Evolutionary conservation across 2,888 invertebrate genomes (phyloP), one percentile per base, ranked within the genome.

Genomic region (Cremastinae sp.): DNA sequence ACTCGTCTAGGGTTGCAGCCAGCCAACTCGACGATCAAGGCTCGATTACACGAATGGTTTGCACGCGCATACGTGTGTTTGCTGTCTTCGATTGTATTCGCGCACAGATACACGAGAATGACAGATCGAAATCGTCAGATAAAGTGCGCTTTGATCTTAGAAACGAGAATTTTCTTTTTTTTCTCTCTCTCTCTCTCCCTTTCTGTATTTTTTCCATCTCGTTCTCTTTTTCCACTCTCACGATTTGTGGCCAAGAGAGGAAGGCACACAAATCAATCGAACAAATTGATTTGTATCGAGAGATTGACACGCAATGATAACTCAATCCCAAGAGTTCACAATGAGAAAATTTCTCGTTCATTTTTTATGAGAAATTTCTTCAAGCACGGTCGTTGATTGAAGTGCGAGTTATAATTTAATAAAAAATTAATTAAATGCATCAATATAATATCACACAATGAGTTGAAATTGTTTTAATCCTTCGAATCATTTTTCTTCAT

Each of bases 31-130:
- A 68, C 35, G 20, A 56, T 68, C 56, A 28, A 35, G 35, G 58
- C 49, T 68, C 68, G 68, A 68, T 68, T 58, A 68, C 58, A 49
- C 58, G 41, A 14, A n/a, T n/a, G n/a, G n/a, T n/a, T n/a, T n/a
- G n/a, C n/a, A n/a, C n/a, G n/a, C n/a, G n/a, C n/a, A n/a, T n/a
- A n/a, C n/a, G n/a, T n/a, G n/a, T n/a, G n/a, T n/a, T n/a, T n/a
- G n/a, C n/a, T n/a, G n/a, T n/a, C n/a, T 64, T 10, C 20, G 37
- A 14, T 16, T 49, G n/a, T 22, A 22, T 28, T 9, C 16, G 12
- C 14, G 9, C 12, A 8, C n/a, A 4, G 1, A 22, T 28, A 28
- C 37, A 20, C 22, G 39, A 1, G 41, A 9, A 12, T 20, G 37
- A 59, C 35, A 28, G 56, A 58, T 49, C 41, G 59, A 69, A 69